phyloP scores from a whole-genome alignment of 2,797 vertebrate genomes.

The Siniperca undulata region DNA sequence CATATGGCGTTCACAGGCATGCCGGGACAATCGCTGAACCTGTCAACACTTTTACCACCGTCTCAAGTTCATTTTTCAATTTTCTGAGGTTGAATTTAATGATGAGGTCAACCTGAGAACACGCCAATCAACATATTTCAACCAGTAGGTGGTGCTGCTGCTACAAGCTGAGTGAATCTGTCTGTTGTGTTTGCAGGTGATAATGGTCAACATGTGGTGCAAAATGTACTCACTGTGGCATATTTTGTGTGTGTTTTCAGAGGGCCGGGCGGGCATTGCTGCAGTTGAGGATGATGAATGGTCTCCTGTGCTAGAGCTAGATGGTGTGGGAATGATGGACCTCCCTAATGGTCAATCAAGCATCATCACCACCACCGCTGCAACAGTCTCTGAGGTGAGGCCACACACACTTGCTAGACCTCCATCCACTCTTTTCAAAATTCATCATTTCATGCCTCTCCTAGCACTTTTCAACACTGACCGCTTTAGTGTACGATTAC shows the following conservation, averaged over 20 bases:
- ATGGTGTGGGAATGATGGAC: slow-evolving; percentile 96
- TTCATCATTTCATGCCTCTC: neutral
- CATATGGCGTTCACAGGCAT: slow-evolving; percentile 23
- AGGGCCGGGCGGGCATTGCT: slow-evolving; percentile 86
- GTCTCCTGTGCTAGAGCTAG: slow-evolving; percentile 81
- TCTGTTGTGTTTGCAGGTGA: neutral
- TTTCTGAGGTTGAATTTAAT: neutral
- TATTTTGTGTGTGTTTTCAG: slow-evolving; percentile 52
- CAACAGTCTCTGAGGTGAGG: slow-evolving; percentile 94
- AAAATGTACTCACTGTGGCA: neutral
- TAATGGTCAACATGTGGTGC: neutral
- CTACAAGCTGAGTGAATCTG: neutral
- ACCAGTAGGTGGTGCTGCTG: slow-evolving; percentile 63
- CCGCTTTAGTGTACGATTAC: neutral
- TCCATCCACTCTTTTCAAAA: neutral
- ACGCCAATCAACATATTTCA: neutral
- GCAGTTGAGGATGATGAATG: slow-evolving; percentile 87
- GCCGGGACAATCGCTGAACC: slow-evolving; percentile 12
- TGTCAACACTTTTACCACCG: neutral
- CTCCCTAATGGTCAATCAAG: slow-evolving; percentile 93
- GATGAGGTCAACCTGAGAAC: neutral
- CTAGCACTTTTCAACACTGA: neutral
- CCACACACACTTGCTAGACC: neutral
- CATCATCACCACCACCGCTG: slow-evolving; percentile 84
- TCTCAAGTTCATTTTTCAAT: slow-evolving; percentile 11